Base-by-base conservation (phyloP, 2,113 vertebrate species). In the Callipepla californica region DNA sequence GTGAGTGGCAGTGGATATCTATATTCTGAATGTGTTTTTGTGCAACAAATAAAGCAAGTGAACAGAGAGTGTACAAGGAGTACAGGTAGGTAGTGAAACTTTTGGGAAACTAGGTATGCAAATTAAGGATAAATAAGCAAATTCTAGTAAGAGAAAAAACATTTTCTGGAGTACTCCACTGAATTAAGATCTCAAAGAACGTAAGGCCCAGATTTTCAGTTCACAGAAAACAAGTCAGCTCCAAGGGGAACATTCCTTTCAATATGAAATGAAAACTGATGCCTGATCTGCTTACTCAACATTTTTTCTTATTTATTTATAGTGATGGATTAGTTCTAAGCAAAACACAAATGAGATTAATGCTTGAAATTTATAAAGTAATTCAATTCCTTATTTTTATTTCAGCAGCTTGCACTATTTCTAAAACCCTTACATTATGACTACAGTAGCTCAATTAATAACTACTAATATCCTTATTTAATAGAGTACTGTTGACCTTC, bases 331-430 rank as follows among this genome's bases (percentile, higher is more conserved):
- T 61, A 38, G 6, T 69, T 87, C 48, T 40, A 69, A 40, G 50
- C 44, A 87, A 89, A 94, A 72, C 13, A 86, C 28, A 83, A 86
- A 65, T 7, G 5, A 85, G n/a, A 87, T 65, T 81, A 89, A 61
- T 87, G 42, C 36, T 70, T 74, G 32, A 63, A 79, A 76, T 73
- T 15, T 22, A 73, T 53, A 89, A 94, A 79, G 47, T n/a, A 65
- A 87, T 61, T 53, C 10, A 6, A 69, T 91, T 85, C 78, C 28
- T 13, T 75, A 48, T 81, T 92, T 84, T 61, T 57, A 44, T 48
- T 91, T 78, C 66, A 85, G 58, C 34, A 94, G 50, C 26, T 69
- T 82, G 48, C 48, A 59, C 30, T 75, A 7, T 57, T 92, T 81
- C 55, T 85, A 69, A 55, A 85, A 69, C 4, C 26, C 65, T 69